Evolutionary conservation across 2,888 invertebrate genomes (phyloP).

Genomic region (Actias luna): DNA sequence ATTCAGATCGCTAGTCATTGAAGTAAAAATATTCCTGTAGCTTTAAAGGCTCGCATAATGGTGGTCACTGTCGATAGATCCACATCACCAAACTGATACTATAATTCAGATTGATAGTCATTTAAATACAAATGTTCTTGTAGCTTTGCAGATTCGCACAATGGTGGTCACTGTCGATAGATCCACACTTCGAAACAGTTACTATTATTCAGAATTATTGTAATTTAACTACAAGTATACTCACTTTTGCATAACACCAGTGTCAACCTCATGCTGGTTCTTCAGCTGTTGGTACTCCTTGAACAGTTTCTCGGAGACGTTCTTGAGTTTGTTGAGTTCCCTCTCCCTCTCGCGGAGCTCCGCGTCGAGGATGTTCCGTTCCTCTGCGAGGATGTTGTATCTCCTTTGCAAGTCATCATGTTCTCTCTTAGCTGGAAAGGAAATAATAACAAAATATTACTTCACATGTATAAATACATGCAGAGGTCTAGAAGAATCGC

Average conservation of each 20-base stretch:
- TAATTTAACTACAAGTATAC: constrained; percentile 26
- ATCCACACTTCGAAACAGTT: no score
- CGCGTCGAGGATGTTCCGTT: constrained; percentile 81
- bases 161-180: no score
- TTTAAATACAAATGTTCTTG: constrained; percentile 33
- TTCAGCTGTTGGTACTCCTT: constrained; percentile 88
- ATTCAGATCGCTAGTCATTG: no score
- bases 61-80: no score
- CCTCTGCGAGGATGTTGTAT: constrained; percentile 81
- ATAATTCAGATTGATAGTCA: no score
- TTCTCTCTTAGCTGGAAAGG: constrained; percentile 78
- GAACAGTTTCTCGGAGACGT: constrained; percentile 86
- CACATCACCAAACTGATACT: no score
- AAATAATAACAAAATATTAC: background rate
- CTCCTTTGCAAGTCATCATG: constrained; percentile 84
- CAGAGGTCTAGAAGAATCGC: no score
- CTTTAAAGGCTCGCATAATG: no score
- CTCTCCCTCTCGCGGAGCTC: constrained; percentile 84
- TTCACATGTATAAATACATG: background rate
- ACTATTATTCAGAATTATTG: no score
- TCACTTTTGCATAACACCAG: constrained; percentile 87
- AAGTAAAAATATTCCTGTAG: no score
- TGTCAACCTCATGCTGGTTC: constrained; percentile 88
- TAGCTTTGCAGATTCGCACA: no score
- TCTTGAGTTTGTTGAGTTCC: constrained; percentile 81